A percentile compares a stretch with the other conserved stretches of the same genome.
Evolutionary conservation across 2,113 vertebrate genomes (phyloP).

Genomic region (Ailuropoda melanoleuca): DNA sequence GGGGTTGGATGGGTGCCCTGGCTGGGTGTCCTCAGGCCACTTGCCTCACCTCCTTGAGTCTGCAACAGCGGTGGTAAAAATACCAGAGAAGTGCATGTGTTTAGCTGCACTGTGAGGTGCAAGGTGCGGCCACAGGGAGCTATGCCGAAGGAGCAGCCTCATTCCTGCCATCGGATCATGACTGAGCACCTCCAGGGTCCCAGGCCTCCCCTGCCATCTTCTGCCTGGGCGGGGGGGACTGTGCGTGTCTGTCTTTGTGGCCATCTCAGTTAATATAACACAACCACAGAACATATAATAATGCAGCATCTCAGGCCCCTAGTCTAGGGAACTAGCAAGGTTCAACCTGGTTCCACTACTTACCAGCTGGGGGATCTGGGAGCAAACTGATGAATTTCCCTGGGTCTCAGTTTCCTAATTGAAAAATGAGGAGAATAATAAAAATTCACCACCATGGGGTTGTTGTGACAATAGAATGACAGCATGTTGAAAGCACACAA

Average conservation of each 20-base stretch:
- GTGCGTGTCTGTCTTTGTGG: neutral
- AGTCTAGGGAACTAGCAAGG: neutral
- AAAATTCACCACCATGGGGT: neutral
- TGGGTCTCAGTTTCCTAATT: neutral
- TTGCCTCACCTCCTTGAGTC: neutral
- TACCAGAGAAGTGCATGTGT: neutral
- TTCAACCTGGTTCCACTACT: neutral
- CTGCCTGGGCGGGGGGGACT: neutral
- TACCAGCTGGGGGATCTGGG: neutral
- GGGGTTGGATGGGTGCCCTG: neutral
- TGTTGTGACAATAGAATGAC: neutral
- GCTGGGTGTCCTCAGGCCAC: neutral
- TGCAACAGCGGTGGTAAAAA: neutral
- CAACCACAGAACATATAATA: neutral
- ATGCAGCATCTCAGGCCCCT: neutral
- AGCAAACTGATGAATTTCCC: neutral
- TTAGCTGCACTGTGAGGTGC: neutral
- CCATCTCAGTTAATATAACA: neutral
- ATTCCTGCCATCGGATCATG: neutral
- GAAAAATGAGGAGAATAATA: neutral
- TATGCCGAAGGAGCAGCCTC: neutral
- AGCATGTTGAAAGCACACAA: neutral
- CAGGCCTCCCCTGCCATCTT: neutral
- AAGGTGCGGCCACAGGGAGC: accelerated
- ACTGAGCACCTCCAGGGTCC: too few relatives aligned